Evolutionary conservation across 2,113 vertebrate species (phyloP), one percentile per base, ranked within the genome.

Genomic region (Phalacrocorax carbo): DNA sequence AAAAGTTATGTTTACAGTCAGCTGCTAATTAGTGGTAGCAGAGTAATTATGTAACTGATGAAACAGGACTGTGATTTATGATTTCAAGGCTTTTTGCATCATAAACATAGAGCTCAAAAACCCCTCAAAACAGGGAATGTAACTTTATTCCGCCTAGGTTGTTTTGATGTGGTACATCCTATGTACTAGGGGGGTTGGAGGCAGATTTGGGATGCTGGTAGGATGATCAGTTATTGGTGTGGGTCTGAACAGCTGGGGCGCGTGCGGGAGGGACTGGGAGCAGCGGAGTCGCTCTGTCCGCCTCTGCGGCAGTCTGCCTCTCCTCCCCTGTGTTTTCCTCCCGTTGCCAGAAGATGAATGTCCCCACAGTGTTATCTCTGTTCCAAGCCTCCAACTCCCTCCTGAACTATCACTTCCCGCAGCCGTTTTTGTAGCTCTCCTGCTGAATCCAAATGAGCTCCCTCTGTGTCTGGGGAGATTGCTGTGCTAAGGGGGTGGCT

Each of bases 31-130:
- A 95, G 69, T 11, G 49, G 42, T 72, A 42, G 78, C 93, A 92
- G 83, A 30, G 60, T 91, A 94, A 97, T 98, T 96, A 95, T 68
- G 96, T 61, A 97, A 93, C 82, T 61, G 73, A 91, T 91, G 96
- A 68, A 92, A 94, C 65, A 85, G 42, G 60, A 44, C 82, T 76
- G 93, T 23, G 20, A 10, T 68, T 95, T 68, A 18, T 21, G 48
- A 19, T 88, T 70, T 58, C 48, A 88, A 93, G 52, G 36, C 32
- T 82, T 70, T 86, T 88, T 92, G 62, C 49, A 21, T 32, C 2
- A 4, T 82, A 84, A 95, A 84, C 77, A 68, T 26, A 48, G 86
- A 85, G n/a, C 75, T 76, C 8, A 32, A 18, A 22, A 46, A 13
- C 65, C 34, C 36, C 79, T 36, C 22, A 81, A 60, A 85, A 57